Evolutionary conservation across 1,140 invertebrate species (phyloP).

Genomic region (Galleria mellonella): DNA sequence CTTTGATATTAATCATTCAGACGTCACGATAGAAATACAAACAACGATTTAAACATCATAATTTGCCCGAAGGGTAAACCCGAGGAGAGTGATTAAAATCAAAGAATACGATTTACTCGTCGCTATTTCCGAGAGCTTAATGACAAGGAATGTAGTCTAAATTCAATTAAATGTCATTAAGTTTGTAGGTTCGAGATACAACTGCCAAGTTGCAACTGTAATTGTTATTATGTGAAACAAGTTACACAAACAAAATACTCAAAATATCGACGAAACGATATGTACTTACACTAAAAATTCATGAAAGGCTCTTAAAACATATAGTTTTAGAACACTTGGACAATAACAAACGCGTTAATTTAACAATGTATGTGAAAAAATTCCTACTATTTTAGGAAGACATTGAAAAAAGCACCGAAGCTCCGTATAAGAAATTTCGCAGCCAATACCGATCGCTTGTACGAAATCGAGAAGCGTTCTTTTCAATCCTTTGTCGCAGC

Average conservation of each 20-base stretch:
- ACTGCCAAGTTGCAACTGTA: no score
- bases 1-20: constrained; percentile 38
- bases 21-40: constrained; percentile 42
- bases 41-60: constrained; percentile 39
- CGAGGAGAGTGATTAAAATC: constrained; percentile 31
- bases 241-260: no score
- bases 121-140: constrained; percentile 16
- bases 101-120: constrained; percentile 27
- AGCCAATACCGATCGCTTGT: constrained; percentile 62
- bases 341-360: constrained; percentile 1
- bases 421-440: constrained; percentile 43
- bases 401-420: constrained; percentile 50
- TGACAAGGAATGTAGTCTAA: constrained; percentile 20
- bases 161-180: constrained; percentile 22
- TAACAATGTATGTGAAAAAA: constrained; percentile 17
- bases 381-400: constrained; percentile 25
- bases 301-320: background rate
- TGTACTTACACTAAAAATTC: background rate
- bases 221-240: no score
- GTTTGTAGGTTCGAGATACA: background rate
- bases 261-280: no score
- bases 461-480: constrained; percentile 57
- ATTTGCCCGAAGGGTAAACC: constrained; percentile 33
- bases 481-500: constrained; percentile 68
- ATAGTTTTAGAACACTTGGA: constrained; percentile 2